These are phyloP conservation scores for Holothuria scabra DNA, from an alignment of 53 echinoderm and acorn worm species.

Conservation along the genomic window DNA sequence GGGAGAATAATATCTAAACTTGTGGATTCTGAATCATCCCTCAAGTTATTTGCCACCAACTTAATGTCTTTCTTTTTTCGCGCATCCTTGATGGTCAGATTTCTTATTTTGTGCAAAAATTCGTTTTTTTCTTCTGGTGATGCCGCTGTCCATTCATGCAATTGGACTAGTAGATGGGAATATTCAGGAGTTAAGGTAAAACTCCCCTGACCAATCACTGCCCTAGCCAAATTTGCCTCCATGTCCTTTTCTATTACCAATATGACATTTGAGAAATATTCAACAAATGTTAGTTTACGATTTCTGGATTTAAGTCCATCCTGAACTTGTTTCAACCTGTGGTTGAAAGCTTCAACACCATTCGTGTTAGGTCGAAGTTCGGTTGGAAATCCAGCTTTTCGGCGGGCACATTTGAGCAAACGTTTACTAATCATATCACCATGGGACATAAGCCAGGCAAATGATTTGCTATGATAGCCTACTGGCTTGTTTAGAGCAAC, in stretches of 20 bases:
- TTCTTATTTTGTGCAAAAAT: too few species aligned
- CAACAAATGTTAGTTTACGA: constrained; percentile 46
- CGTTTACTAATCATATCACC: constrained; percentile 51
- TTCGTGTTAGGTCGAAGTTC: too few species aligned
- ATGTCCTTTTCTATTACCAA: too few species aligned
- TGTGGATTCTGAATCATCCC: constrained; percentile 15
- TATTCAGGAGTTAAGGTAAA: constrained; percentile 48
- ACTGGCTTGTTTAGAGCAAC: too few species aligned
- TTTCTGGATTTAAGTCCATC: constrained; percentile 17
- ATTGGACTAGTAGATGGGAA: constrained; percentile 22
- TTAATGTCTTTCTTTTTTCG: constrained; percentile 38
- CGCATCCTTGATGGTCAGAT: constrained; percentile 29
- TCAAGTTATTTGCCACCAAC: neutral
- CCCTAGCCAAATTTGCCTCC: too few species aligned
- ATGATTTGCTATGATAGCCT: too few species aligned
- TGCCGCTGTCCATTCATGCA: constrained; percentile 44
- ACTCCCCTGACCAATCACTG: too few species aligned
- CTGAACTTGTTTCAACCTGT: constrained; percentile 51
- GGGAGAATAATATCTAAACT: constrained; percentile 50
- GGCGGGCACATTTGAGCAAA: too few species aligned
- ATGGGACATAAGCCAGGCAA: constrained; percentile 41
- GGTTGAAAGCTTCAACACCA: constrained; percentile 43
- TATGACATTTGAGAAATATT: too few species aligned
- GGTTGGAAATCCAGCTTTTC: too few species aligned
- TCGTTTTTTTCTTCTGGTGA: constrained; percentile 32